A percentile compares a stretch with the other conserved stretches of the same genome.
Evolutionary conservation across 2,888 invertebrate species (phyloP).

Genomic region (Hemistola chrysoprasaria): DNA sequence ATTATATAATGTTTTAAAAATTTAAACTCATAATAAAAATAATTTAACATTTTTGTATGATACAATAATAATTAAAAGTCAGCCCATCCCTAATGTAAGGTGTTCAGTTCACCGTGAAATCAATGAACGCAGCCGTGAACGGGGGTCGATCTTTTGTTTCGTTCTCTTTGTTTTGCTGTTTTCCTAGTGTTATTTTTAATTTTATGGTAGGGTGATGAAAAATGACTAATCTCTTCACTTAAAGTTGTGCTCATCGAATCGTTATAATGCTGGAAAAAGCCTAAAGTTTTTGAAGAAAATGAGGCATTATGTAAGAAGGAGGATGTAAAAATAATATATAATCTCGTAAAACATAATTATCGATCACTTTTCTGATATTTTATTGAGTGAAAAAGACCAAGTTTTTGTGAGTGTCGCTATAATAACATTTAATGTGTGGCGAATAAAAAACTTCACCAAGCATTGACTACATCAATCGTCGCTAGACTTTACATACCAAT

Average conservation of each 20-base stretch:
- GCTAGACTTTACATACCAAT: slow-evolving; percentile 22
- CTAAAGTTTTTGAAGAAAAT: background rate
- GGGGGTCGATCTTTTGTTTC: slow-evolving; percentile 28
- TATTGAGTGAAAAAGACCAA: no score
- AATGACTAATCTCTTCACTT: slow-evolving; percentile 17
- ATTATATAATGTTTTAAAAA: no score
- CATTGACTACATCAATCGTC: slow-evolving; percentile 15
- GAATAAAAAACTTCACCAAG: background rate
- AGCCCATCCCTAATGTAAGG: slow-evolving; percentile 8
- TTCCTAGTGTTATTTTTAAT: slow-evolving; percentile 33
- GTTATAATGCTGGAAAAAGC: background rate
- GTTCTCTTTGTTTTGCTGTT: slow-evolving; percentile 27
- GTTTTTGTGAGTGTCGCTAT: no score
- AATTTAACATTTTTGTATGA: no score
- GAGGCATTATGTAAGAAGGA: background rate
- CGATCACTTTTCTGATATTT: no score
- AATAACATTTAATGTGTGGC: no score
- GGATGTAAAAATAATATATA: no score
- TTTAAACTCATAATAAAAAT: no score
- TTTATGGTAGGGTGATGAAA: slow-evolving; percentile 19
- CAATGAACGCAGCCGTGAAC: slow-evolving; percentile 27
- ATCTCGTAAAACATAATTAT: no score
- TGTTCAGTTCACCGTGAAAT: slow-evolving; percentile 30
- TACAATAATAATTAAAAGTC: no score
- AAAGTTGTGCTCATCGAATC: slow-evolving; percentile 5